Evolutionary conservation across 2,797 vertebrate genomes (phyloP), one percentile per base, ranked within the genome.

Genomic region (Falco novaeseelandiae): DNA sequence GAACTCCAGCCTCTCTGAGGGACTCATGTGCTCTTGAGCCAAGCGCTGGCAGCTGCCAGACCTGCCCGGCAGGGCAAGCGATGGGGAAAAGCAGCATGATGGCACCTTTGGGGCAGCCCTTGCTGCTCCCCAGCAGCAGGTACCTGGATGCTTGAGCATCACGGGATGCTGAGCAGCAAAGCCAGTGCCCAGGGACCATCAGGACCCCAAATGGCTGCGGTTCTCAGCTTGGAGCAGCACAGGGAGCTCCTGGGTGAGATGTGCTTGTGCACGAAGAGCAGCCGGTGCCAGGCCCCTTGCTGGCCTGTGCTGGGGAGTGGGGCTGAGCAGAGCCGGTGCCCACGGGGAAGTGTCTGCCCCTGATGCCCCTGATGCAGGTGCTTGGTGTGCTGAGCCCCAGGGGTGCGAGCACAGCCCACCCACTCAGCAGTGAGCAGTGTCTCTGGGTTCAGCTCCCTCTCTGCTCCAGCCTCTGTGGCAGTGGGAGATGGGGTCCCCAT

Each of bases 111-210:
- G 52, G 46, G 62, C 1, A 25, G 40, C 18, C 38, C 65, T 63
- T 27, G 2, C 1, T 0, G 5, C 29, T 76, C 15, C 26, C 2
- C 16, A 3, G 22, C 1, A 1, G 32, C 0, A 1, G 21, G n/a
- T 58, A 11, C 29, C 21, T 0, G 1, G 46, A 9, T 25, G 62
- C n/a, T 62, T 0, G 0, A 17, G 38, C 36, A 36, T 18, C 23
- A 0, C 0, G 2, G 42, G 38, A 3, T 73, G 81, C 62, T 23
- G 54, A 74, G 32, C 66, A 63, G 85, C 10, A 21, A 58, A 66
- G 14, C 0, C 54, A 29, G n/a, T 0, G 1, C 10, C 27, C 8
- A 2, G 58, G 54, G 40, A 32, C 0, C 21, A 34, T 5, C 3
- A 0, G 46, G 46, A 46, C 46, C 7, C 52, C 81, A 29, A 55